Conservation (phyloP, 2,797 vertebrate genomes). For the Danio aesculapii region DNA sequence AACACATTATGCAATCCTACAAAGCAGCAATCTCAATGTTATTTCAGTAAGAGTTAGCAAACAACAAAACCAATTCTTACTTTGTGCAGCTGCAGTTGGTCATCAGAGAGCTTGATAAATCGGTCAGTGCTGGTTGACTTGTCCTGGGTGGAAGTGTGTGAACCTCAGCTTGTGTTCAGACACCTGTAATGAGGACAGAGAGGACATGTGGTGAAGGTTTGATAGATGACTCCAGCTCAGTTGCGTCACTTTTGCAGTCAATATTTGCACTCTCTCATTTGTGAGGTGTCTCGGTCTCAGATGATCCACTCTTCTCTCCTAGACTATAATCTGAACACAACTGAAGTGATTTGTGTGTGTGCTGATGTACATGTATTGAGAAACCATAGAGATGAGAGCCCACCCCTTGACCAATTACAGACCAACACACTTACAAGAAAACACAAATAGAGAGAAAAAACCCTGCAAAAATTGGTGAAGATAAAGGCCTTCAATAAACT, state of each 20-base stretch:
- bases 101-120: constrained; percentile 4
- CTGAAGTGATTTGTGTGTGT: constrained; percentile 19
- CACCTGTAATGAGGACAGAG: constrained; percentile 61
- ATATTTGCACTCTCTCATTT: constrained; percentile 55
- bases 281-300: constrained; percentile 17
- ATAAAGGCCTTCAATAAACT: not conserved
- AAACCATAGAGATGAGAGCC: constrained; percentile 15
- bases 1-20: not conserved
- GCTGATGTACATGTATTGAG: constrained; percentile 31
- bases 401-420: constrained; percentile 27
- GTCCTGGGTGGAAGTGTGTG: constrained; percentile 45
- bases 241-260: constrained; percentile 46
- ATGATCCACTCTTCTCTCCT: constrained; percentile 20
- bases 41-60: not conserved
- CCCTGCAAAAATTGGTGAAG: not conserved
- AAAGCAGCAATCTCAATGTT: not conserved
- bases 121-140: constrained; percentile 24
- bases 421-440: not conserved
- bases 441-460: not conserved
- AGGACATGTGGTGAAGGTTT: constrained; percentile 52
- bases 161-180: constrained; percentile 49
- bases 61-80: constrained; percentile 31
- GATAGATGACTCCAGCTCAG: constrained; percentile 52
- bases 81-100: constrained; percentile 8
- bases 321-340: constrained; percentile 47